A percentile compares a stretch with the other conserved stretches of the same genome.
Conservation (phyloP, 2,888 invertebrate genomes). For the Lottia gigantea region DNA sequence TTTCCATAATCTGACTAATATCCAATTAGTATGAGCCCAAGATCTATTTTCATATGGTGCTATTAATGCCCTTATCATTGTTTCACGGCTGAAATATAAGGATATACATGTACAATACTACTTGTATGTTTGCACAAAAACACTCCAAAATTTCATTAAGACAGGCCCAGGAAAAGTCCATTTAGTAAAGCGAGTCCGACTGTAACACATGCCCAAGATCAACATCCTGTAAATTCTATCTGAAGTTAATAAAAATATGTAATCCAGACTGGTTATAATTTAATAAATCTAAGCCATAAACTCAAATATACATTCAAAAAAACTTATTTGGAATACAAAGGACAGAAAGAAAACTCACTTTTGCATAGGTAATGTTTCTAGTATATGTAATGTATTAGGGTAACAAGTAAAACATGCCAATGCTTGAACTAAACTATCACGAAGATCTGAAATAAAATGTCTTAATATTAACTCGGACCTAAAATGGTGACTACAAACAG, state of each 20-base stretch:
- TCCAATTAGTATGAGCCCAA: slow-evolving; percentile 86
- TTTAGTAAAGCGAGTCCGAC: too few species aligned
- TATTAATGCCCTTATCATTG: slow-evolving; percentile 77
- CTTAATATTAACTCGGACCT: too few species aligned
- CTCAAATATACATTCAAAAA: too few species aligned
- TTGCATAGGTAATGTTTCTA: slow-evolving; percentile 78
- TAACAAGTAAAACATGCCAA: slow-evolving; percentile 83
- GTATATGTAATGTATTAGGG: slow-evolving; percentile 77
- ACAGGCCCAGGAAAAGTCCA: too few species aligned
- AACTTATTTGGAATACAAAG: not conserved
- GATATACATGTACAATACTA: too few species aligned
- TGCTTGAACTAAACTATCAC: slow-evolving; percentile 82
- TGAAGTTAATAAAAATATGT: too few species aligned
- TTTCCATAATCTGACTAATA: slow-evolving; percentile 85
- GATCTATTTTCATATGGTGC: slow-evolving; percentile 85
- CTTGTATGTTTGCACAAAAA: too few species aligned
- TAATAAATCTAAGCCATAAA: too few species aligned
- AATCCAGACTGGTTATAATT: too few species aligned
- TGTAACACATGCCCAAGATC: too few species aligned
- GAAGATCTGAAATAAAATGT: slow-evolving; percentile 71
- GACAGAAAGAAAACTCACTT: slow-evolving; percentile 68
- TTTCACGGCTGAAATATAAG: slow-evolving; percentile 42
- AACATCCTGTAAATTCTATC: too few species aligned
- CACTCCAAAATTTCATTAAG: too few species aligned
- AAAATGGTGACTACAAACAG: not conserved